Conservation (phyloP, 2,113 vertebrate species). For the Macquaria ambigua region DNA sequence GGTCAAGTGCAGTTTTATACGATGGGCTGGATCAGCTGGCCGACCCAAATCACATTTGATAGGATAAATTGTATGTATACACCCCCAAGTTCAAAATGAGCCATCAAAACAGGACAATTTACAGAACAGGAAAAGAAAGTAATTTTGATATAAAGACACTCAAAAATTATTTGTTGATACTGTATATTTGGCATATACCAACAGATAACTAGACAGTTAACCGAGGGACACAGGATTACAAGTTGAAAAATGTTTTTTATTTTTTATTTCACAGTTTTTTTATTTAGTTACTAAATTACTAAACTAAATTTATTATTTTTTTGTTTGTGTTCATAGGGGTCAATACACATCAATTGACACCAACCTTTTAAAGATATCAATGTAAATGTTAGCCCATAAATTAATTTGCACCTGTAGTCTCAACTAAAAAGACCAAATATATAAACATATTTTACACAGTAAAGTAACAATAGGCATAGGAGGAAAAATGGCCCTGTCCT, state of each 20-base stretch:
- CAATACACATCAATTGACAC: not conserved
- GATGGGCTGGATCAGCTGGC: no score
- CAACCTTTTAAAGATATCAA: not conserved
- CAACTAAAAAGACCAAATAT: not conserved
- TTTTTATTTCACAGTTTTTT: not conserved
- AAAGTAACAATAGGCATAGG: not conserved
- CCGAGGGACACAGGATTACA: not conserved
- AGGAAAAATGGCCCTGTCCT: not conserved
- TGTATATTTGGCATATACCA: no score
- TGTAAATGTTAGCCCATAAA: not conserved
- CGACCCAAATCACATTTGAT: not conserved
- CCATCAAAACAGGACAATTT: no score
- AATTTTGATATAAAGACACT: no score
- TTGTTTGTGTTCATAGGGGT: not conserved
- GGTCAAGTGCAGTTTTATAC: not conserved
- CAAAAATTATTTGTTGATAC: no score
- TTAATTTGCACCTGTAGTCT: not conserved
- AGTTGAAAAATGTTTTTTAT: no score
- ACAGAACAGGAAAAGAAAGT: no score
- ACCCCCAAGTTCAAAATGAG: not conserved
- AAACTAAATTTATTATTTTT: not conserved
- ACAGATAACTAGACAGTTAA: not conserved
- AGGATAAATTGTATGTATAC: not conserved
- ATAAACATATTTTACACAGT: not conserved
- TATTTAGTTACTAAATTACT: not conserved